Evolutionary conservation across 2,113 vertebrate genomes (phyloP), one percentile per base, ranked within the genome.

Genomic region (Saccopteryx bilineata): DNA sequence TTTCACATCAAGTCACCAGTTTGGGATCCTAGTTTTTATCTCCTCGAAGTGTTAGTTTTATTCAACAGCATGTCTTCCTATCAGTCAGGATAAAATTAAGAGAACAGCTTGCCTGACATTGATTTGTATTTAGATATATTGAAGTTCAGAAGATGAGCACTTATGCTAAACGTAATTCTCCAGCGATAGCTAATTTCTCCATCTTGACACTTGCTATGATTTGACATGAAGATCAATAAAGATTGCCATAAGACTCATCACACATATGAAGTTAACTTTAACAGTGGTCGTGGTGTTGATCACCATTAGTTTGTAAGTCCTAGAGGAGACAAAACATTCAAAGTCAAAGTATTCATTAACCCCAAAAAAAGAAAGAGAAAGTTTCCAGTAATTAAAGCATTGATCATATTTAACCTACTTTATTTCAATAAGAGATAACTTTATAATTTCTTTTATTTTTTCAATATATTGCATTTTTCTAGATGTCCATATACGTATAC

Each of bases 361-460:
- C 5, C 18, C 13, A 5, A 48, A 0, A 11, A 60, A 39, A 39
- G 39, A 91, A 82, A 86, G 12, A 6, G 74, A 80, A 95, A 52
- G 1, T 63, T 68, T 6, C 72, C 65, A 87, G 1, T 78, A 81
- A 84, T 80, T 50, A 78, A n/a, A 76, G 13, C 4, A 19, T 80
- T 68, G 21, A 50, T 80, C 39, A 75, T 74, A 84, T 48, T 23
- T 87, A 85, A 89, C 5, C n/a, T 68, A 58, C 21, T 63, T 79
- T 87, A 90, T 95, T 93, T 94, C 54, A 86, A 18, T 85, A 82
- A 71, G 15, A 31, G 84, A 91, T 81, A 58, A 87, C 79, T 83
- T 87, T 88, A 71, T 2, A 92, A 63, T 85, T 66, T 74, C 39
- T 60, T 68, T 60, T 61, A 91, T 39, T 61, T n/a, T 48, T 92